Conservation (phyloP, 1,140 invertebrate genomes). For the Drosophila serrata region DNA sequence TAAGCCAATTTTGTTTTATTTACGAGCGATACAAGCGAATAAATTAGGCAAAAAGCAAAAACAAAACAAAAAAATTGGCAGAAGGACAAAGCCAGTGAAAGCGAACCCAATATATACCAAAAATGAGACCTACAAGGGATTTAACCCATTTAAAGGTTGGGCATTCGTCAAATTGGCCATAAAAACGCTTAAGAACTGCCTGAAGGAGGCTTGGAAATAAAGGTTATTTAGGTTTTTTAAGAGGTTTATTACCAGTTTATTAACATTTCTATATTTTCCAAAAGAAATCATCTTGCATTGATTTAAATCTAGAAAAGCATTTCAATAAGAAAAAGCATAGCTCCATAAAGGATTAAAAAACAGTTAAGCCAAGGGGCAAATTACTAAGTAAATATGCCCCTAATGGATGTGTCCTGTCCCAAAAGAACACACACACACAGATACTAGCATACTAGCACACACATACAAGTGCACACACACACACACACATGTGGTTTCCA, state of each 20-base stretch:
- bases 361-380: constrained; percentile 45
- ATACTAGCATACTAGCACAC: no score
- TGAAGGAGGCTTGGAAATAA: constrained; percentile 20
- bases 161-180: constrained; percentile 79
- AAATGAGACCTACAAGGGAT: constrained; percentile 24
- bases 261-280: no score
- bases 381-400: constrained; percentile 49
- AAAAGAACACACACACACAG: constrained; percentile 14
- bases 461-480: background rate
- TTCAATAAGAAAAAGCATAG: background rate
- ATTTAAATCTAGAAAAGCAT: background rate
- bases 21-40: constrained; percentile 79
- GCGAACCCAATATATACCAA: constrained; percentile 9
- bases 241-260: background rate
- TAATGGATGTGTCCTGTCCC: constrained; percentile 33
- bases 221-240: background rate
- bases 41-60: constrained; percentile 69
- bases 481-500: constrained; percentile 16
- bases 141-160: constrained; percentile 72
- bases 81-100: no score
- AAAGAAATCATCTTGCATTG: background rate
- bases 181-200: constrained; percentile 67
- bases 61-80: no score
- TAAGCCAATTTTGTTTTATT: constrained; percentile 77
- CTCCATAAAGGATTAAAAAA: constrained; percentile 27